Conservation (phyloP, 35 echinoderm and acorn worm genomes). For the Ophioderma brevispina region DNA sequence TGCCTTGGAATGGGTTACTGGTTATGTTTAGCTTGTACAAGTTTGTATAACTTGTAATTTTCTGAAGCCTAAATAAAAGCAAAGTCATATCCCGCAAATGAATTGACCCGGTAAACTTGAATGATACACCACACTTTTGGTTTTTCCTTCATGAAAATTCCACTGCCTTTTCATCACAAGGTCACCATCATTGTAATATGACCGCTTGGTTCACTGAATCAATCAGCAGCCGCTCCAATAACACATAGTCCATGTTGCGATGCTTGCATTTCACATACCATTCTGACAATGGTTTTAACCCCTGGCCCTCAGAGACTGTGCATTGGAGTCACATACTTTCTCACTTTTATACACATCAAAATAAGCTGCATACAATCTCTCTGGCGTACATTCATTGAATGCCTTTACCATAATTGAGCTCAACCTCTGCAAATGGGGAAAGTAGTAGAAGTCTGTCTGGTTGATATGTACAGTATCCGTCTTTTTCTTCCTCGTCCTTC, state of each 20-base stretch:
- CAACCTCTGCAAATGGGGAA: not conserved
- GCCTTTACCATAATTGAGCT: not conserved
- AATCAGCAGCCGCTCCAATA: not conserved
- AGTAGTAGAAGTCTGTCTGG: not conserved
- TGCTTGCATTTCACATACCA: not conserved
- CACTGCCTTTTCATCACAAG: not conserved
- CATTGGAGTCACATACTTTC: not conserved
- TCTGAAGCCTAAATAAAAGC: not conserved
- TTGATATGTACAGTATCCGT: not conserved
- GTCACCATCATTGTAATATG: not conserved
- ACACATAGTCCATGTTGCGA: not conserved
- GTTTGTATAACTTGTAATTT: not conserved
- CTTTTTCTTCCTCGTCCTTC: not conserved
- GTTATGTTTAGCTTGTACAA: not conserved
- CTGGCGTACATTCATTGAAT: not conserved
- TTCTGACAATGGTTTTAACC: not conserved
- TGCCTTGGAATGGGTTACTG: not conserved
- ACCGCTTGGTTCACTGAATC: not conserved
- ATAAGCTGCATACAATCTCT: not conserved
- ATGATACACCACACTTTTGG: not conserved
- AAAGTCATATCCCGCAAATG: not conserved
- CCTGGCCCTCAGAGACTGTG: not conserved
- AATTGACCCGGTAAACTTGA: not conserved
- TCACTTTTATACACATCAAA: not conserved
- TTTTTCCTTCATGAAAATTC: not conserved